Evolutionary conservation across 2,113 vertebrate species (phyloP), one percentile per base, ranked within the genome.

Genomic region (Anoplopoma fimbria): DNA sequence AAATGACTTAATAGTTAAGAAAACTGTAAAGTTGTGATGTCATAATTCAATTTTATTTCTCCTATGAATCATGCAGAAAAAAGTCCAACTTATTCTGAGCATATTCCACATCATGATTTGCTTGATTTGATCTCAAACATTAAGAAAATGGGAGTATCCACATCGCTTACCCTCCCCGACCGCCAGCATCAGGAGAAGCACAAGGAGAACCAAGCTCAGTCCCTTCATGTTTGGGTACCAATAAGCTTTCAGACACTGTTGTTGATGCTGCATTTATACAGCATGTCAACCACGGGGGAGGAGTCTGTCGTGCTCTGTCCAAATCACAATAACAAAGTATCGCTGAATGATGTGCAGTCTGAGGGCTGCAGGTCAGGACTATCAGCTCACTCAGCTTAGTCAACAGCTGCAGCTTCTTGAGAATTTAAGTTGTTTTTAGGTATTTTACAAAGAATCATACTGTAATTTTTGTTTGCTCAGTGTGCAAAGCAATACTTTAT

Each of bases 221-320:
- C 92, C 87, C 87, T 91, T 93, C 95, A 95, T 95, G 88, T 84
- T 88, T 87, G 75, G 76, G 85, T 51, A 81, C 83, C 88, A 87
- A 73, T 73, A 84, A 72, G 69, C 75, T 84, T 74, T 86, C 90
- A 92, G 82, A 87, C 84, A 81, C 80, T 91, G 88, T 74, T 80
- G 85, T 87, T 88, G 77, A 76, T 85, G 87, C 92, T 91, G 93
- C 81, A 92, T 95, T 94, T 95, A 95, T 95, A 94, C 85, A 88
- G 87, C 80, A 69, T 92, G 83, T 92, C 85, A 84, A 82, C 69
- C 86, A 62, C 13, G 84, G 87, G 91, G 93, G 93, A 86, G 94
- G 93, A 91, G 93, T 91, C 91, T 45, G 33, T 65, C 58, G 1
- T 63, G 78, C 84, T 84, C 85, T 90, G 88, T 85, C 75, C 79